These are phyloP conservation scores for Yoshiicerus persimilis DNA, from an alignment of 1,140 invertebrate species.

Conservation along the genomic window DNA sequence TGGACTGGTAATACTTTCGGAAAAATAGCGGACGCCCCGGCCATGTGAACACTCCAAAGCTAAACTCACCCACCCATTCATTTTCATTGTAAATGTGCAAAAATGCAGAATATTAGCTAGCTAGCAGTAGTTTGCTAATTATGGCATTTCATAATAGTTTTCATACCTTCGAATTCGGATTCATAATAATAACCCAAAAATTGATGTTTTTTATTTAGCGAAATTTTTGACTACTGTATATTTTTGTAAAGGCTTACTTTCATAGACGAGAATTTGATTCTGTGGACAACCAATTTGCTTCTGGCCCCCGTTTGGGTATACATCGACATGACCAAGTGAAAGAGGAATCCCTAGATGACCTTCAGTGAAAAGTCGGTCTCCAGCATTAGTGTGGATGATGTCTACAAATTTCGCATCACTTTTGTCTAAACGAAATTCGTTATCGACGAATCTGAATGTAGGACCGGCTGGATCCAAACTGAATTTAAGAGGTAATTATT, in stretches of 20 bases:
- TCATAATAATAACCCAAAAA: too few species aligned
- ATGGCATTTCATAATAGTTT: too few species aligned
- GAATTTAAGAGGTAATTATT: too few species aligned
- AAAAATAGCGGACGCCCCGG: slow-evolving; percentile 25
- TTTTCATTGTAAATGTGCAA: not conserved
- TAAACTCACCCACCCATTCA: not conserved
- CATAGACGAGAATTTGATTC: slow-evolving; percentile 2
- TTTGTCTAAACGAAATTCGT: slow-evolving; percentile 44
- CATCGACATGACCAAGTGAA: slow-evolving; percentile 41
- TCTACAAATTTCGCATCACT: slow-evolving; percentile 47
- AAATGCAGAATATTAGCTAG: not conserved
- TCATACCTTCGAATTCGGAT: too few species aligned
- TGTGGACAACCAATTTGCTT: slow-evolving; percentile 34
- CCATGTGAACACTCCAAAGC: not conserved
- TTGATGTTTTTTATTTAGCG: too few species aligned
- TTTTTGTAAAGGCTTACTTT: slow-evolving; percentile 19
- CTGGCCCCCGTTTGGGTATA: slow-evolving; percentile 40
- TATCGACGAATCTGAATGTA: slow-evolving; percentile 38
- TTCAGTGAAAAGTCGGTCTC: slow-evolving; percentile 26
- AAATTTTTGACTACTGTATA: not conserved
- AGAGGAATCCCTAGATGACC: slow-evolving; percentile 34
- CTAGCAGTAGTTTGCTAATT: too few species aligned
- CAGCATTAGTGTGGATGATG: slow-evolving; percentile 43
- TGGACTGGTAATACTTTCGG: slow-evolving; percentile 28
- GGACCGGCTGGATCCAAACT: slow-evolving; percentile 41